Base-by-base conservation (phyloP, 2,797 vertebrate genomes). In the Mormyrus proboscirostris region DNA sequence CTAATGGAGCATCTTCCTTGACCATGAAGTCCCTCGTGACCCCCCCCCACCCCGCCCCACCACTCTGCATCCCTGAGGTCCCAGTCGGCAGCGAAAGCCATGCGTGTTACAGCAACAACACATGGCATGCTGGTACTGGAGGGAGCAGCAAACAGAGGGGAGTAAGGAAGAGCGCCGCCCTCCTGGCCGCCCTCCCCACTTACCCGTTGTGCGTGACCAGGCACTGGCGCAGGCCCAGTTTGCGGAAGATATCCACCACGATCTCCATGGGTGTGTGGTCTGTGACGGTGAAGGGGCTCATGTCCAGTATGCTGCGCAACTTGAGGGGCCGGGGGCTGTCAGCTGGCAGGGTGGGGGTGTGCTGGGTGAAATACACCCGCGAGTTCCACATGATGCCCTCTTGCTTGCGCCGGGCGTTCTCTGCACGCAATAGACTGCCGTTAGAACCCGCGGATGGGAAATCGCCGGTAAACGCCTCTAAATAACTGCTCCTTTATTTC, bases 241-340 rank as follows among this genome's bases (percentile, higher is more conserved):
- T 99, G 44, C 98, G 96, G 95, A 99, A 99, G 93, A 99, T 99
- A 94, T 99, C 99, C 94, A 99, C 98, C 94, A 99, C 99, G 8
- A 99, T 99, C 95, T 99, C 99, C 99, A 99, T 99, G 29, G 99
- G 99, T 0, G 98, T 99, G 95, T 99, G 99, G 95, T 99, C 99
- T 0, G 98, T 99, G 94, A 99, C 98, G 2, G 99, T 99, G 94
- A 99, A 99, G 85, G 99, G 99, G 93, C 98, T 99, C 98, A 99
- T 99, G 93, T 99, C 98, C 90, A 99, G 96, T 92, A 99, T 99
- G 95, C 97, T 98, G 94, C 99, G 96, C 14, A 99, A 97, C 90
- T 99, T 99, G 92, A 99, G 92, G 6, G 98, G 98, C 3, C 98
- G 97, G 6, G 98, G 98, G 91, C 98, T 99, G 95, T 99, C 98